phyloP scores from a whole-genome alignment of 30 jellyfish, hydroid and myxozoan species.

The Clytia hemisphaerica region DNA sequence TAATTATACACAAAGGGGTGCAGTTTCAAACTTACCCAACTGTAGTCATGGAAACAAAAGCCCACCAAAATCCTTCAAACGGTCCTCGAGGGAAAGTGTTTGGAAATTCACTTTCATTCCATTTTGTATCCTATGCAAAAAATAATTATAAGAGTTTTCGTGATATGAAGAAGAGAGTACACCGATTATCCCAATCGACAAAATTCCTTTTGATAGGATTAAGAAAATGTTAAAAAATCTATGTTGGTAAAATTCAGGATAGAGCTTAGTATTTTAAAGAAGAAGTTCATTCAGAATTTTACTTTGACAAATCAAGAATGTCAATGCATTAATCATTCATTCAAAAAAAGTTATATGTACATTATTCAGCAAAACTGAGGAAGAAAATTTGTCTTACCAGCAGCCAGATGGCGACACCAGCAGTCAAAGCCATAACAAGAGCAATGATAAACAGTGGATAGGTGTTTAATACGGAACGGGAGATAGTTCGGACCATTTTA shows the following conservation, averaged over 20 bases:
- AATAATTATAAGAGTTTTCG: background rate
- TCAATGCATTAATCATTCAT: too few species aligned
- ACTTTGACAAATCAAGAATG: too few species aligned
- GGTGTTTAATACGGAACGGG: background rate
- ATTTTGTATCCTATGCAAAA: conserved; percentile 55
- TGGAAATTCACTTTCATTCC: conserved; percentile 65
- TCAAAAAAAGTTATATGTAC: too few species aligned
- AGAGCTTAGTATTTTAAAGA: too few species aligned
- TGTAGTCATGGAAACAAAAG: conserved; percentile 82
- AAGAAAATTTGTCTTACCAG: conserved; percentile 6
- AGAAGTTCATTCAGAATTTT: too few species aligned
- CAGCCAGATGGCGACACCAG: conserved; percentile 4
- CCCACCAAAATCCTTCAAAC: conserved; percentile 93
- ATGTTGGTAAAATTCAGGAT: too few species aligned
- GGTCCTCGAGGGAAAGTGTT: conserved; percentile 75
- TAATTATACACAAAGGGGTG: too few species aligned
- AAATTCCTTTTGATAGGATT: too few species aligned
- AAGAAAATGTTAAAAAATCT: too few species aligned
- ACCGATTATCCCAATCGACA: too few species aligned
- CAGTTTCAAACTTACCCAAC: conserved; percentile 90
- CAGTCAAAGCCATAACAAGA: conserved; percentile 5
- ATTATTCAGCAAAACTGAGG: too few species aligned
- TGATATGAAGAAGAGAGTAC: too few species aligned
- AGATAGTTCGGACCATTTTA: background rate
- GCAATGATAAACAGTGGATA: conserved; percentile 7